Evolutionary conservation across 1,140 invertebrate genomes (phyloP).

Genomic region (Sitodiplosis mosellana): DNA sequence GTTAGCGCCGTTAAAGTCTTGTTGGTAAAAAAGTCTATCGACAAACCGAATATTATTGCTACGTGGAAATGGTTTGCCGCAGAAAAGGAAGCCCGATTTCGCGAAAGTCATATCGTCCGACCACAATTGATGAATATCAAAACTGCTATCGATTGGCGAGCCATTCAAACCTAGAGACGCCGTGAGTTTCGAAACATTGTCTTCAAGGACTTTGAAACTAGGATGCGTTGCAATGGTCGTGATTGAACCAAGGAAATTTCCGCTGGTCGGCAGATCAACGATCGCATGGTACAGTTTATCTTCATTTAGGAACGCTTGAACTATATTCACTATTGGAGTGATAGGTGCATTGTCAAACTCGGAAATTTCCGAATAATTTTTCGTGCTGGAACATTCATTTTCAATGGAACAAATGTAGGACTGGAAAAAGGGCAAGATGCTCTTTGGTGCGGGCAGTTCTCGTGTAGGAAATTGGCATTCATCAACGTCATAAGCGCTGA

Average conservation of each 20-base stretch:
- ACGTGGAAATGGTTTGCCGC: constrained; percentile 33
- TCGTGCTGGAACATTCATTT: constrained; percentile 35
- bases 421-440: constrained; percentile 38
- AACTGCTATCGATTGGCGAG: constrained; percentile 15
- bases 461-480: constrained; percentile 35
- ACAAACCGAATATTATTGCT: constrained; percentile 21
- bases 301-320: constrained; percentile 29
- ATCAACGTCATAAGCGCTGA: constrained; percentile 14
- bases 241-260: constrained; percentile 35
- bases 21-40: constrained; percentile 29
- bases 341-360: constrained; percentile 34
- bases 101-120: constrained; percentile 20
- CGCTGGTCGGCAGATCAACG: constrained; percentile 32
- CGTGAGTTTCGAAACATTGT: not conserved
- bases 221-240: constrained; percentile 36
- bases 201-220: constrained; percentile 20
- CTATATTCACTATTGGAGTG: constrained; percentile 25
- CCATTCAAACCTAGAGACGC: too few relatives aligned
- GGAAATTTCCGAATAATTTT: constrained; percentile 38
- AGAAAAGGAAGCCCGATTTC: constrained; percentile 35
- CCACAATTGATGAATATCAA: constrained; percentile 15
- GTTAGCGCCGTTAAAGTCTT: constrained; percentile 28
- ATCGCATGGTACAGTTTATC: constrained; percentile 28
- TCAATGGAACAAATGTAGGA: constrained; percentile 44
- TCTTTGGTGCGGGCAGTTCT: constrained; percentile 34